phyloP scores from a whole-genome alignment of 2,113 vertebrate species.

The Gobius niger region DNA sequence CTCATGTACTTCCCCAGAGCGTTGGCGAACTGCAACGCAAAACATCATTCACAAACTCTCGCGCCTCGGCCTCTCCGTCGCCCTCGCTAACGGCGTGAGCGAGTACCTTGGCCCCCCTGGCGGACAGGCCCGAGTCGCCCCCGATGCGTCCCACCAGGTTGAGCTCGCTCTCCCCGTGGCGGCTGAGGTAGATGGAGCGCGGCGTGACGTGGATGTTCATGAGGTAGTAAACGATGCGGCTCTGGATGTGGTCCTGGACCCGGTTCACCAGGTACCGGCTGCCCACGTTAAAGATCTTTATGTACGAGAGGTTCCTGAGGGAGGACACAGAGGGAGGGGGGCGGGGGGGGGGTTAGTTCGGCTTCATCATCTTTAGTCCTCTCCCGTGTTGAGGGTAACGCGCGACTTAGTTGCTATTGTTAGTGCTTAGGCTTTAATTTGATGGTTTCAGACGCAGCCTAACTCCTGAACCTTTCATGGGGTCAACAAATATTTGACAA shows the following conservation, averaged over 20 bases:
- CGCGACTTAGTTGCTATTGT: too few species aligned
- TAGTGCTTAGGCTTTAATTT: too few species aligned
- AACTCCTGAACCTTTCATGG: too few species aligned
- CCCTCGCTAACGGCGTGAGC: too few species aligned
- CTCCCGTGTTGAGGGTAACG: too few species aligned
- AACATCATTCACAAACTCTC: too few species aligned
- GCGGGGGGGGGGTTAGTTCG: too few species aligned
- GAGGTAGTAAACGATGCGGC: conserved; percentile 89
- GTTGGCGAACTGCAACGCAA: conserved; percentile 77
- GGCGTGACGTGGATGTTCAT: conserved; percentile 94
- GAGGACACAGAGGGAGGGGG: not conserved
- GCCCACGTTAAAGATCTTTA: conserved; percentile 93
- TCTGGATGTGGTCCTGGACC: conserved; percentile 92
- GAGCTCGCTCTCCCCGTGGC: conserved; percentile 90
- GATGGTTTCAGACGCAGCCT: too few species aligned
- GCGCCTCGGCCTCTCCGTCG: too few species aligned
- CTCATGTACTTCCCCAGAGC: conserved; percentile 82
- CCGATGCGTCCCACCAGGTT: conserved; percentile 86
- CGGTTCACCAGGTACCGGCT: conserved; percentile 86
- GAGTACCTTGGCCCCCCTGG: conserved; percentile 79
- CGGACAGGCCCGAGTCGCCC: conserved; percentile 82
- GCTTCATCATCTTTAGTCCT: too few species aligned
- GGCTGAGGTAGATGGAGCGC: conserved; percentile 87
- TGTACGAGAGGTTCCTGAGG: conserved; percentile 85
- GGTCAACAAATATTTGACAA: too few species aligned